These are phyloP conservation scores for Synanthedon vespiformis DNA, from an alignment of 2,888 invertebrate species.

Conservation along the genomic window DNA sequence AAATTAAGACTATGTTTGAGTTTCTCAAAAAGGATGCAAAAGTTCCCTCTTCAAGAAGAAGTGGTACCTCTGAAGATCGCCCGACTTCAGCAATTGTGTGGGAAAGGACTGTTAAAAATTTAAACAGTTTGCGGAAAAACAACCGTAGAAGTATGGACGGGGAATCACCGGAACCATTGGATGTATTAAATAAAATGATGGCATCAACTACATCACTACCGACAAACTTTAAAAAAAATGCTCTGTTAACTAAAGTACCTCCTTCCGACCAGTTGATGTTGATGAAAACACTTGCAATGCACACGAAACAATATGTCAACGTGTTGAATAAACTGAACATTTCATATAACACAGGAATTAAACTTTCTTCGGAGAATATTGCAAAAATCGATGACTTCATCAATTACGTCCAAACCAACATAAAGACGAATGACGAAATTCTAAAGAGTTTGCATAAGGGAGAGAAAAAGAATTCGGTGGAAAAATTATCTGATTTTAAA, in stretches of 20 bases:
- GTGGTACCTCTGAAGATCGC: constrained; percentile 12
- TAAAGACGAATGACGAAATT: constrained; percentile 29
- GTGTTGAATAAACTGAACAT: constrained; percentile 25
- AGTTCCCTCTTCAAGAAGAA: constrained; percentile 22
- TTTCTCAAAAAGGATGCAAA: constrained; percentile 31
- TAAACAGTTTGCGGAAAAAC: constrained; percentile 16
- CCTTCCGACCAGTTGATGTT: constrained; percentile 30
- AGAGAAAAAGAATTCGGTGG: not conserved
- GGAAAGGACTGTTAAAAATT: constrained; percentile 41
- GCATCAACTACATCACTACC: constrained; percentile 15
- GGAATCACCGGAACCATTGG: constrained; percentile 21
- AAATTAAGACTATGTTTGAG: constrained; percentile 30
- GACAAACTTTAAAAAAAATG: constrained; percentile 27
- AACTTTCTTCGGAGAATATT: constrained; percentile 18
- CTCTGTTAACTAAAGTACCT: constrained; percentile 22
- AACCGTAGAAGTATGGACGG: constrained; percentile 22
- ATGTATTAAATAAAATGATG: constrained; percentile 24
- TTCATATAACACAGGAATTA: constrained; percentile 13
- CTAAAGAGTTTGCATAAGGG: constrained; percentile 16
- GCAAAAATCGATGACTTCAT: constrained; percentile 30
- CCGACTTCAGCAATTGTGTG: constrained; percentile 45
- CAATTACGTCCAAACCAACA: constrained; percentile 21
- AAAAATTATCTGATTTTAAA: not conserved
- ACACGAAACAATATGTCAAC: constrained; percentile 23
- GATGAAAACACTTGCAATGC: constrained; percentile 35